A percentile compares a stretch with the other conserved stretches of the same genome.
These are phyloP conservation scores for Ophion obscuratus DNA, from an alignment of 2,888 invertebrate species.

Conservation along the genomic window DNA sequence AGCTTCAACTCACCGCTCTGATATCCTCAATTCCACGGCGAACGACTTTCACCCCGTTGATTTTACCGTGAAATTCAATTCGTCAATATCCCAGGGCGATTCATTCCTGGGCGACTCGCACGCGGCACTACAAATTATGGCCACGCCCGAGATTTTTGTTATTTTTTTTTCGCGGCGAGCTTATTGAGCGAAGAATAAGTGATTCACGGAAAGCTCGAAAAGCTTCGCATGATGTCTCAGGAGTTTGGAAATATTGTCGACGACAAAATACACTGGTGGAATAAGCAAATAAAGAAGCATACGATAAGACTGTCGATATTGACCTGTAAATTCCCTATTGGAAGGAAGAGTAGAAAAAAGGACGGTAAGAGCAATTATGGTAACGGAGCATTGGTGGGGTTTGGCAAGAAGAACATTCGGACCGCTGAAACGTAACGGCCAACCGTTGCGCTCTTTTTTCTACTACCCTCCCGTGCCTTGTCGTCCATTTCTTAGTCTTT, in stretches of 20 bases:
- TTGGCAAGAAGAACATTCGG: background rate
- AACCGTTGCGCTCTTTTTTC: constrained; percentile 18
- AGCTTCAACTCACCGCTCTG: constrained; percentile 28
- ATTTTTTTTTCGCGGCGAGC: background rate
- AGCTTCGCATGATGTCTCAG: no score
- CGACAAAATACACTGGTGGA: no score
- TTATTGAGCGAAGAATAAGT: background rate
- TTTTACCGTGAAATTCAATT: constrained; percentile 62
- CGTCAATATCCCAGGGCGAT: constrained; percentile 61
- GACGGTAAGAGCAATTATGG: background rate
- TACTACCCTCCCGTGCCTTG: background rate
- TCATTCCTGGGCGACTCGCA: constrained; percentile 40
- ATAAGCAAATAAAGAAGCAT: background rate
- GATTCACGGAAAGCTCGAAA: background rate
- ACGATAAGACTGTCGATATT: background rate
- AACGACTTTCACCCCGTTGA: constrained; percentile 48
- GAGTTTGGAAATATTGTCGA: no score
- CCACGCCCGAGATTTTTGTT: background rate
- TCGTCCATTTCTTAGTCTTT: constrained; percentile 15
- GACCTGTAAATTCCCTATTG: background rate
- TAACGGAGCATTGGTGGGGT: background rate
- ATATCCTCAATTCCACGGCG: constrained; percentile 40
- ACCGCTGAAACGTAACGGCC: constrained; percentile 14
- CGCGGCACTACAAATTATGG: constrained; percentile 33
- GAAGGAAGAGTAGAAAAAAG: background rate